Evolutionary conservation across 2,888 invertebrate species (phyloP).

Genomic region (Heliconius cydno): DNA sequence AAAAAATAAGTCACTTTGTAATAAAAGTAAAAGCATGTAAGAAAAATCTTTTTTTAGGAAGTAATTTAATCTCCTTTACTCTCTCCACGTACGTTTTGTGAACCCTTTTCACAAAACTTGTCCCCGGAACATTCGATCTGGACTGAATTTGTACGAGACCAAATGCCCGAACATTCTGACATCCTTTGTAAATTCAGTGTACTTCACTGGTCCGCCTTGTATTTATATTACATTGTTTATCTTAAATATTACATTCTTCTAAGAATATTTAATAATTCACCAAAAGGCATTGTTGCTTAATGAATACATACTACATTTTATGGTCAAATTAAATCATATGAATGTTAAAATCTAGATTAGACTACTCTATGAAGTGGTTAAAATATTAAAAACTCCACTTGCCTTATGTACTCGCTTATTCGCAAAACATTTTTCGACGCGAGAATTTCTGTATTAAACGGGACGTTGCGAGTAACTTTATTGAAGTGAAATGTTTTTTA

Average conservation of each 20-base stretch:
- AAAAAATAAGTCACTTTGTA: constrained; percentile 38
- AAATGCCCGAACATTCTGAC: constrained; percentile 75
- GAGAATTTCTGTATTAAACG: constrained; percentile 38
- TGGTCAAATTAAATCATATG: constrained; percentile 5
- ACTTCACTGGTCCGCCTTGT: constrained; percentile 72
- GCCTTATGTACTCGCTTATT: constrained; percentile 36
- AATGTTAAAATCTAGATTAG: constrained; percentile 41
- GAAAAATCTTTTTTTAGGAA: constrained; percentile 55
- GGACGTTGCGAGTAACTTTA: constrained; percentile 33
- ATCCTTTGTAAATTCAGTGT: constrained; percentile 76
- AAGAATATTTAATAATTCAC: constrained; percentile 10
- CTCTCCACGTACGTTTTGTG: constrained; percentile 65
- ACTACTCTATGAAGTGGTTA: constrained; percentile 34
- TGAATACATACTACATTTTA: constrained; percentile 5
- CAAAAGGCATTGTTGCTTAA: neutral
- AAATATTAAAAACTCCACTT: constrained; percentile 40
- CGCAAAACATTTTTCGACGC: constrained; percentile 39
- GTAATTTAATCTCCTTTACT: constrained; percentile 74
- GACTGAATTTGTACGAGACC: constrained; percentile 77
- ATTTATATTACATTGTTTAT: constrained; percentile 73
- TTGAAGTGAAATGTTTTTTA: constrained; percentile 36
- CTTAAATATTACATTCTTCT: constrained; percentile 51
- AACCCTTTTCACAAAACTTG: constrained; percentile 79
- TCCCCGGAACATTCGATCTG: constrained; percentile 75
- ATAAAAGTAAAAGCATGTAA: constrained; percentile 42